Base-by-base conservation (phyloP, 2,113 vertebrate species). In the Salvelinus namaycush region DNA sequence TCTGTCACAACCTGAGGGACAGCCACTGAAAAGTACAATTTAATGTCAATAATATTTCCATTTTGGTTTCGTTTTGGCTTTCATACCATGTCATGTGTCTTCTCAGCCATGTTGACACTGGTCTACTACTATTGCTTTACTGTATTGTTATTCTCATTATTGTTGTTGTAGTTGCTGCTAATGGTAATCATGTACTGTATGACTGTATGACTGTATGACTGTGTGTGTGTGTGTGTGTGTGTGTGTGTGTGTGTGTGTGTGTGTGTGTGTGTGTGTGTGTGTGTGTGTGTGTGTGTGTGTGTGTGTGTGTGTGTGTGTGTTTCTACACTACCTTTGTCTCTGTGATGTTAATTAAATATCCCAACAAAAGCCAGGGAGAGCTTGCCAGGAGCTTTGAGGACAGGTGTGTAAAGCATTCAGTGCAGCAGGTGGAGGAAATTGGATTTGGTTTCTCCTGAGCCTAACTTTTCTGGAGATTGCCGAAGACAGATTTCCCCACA, bases 331-430 rank as follows among this genome's bases (percentile, higher is more conserved):
- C 73, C 67, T 68, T 89, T 82, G 84, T 83, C 87, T 90, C 83
- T 88, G 80, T 76, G 83, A 73, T 87, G 79, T 87, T 89, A 91
- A 89, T 91, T 90, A 90, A 91, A 89, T 89, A 83, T 86, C 83
- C 11, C 79, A 88, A 83, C 85, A 89, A 91, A 84, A 83, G 83
- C 64, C 54, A 51, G 14, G 14, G 83, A 11, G 70, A 77, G 81
- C 81, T 84, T 62, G 83, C 86, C 66, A 68, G 31, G 72, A 86
- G 85, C 80, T 89, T 84, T 76, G 73, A 81, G 78, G 82, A 82
- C 89, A 90, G 87, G 88, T 91, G 85, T 85, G 75, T 76, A 72
- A 2, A 76, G 81, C 74, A 76, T 83, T 39, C 39, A 72, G 70
- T 82, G 77, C 81, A 88, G 81, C 82, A 79, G 89, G 77, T 83